phyloP scores from a whole-genome alignment of 2,113 vertebrate species.

The Nesogale talazaci region DNA sequence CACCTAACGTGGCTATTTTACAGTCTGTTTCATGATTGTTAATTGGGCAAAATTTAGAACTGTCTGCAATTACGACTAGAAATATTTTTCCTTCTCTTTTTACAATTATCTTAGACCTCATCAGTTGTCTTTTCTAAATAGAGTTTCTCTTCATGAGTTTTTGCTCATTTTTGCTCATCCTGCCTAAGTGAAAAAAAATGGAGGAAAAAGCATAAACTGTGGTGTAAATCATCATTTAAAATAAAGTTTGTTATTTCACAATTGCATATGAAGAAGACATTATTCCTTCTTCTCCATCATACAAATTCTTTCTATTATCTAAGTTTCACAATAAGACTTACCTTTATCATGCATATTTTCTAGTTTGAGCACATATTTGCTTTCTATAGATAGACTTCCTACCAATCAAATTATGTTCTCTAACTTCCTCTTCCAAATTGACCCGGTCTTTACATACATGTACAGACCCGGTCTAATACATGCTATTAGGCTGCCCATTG shows the following conservation, averaged over 20 bases:
- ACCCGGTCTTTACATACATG: background rate
- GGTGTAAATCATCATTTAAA: background rate
- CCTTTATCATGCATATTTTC: background rate
- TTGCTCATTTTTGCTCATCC: background rate
- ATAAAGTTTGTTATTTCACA: background rate
- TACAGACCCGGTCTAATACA: background rate
- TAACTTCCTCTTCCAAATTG: background rate
- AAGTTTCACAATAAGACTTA: background rate
- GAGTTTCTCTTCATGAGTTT: conserved; percentile 3
- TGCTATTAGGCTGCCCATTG: background rate
- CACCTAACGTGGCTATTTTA: background rate
- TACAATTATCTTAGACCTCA: background rate
- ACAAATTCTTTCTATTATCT: no score
- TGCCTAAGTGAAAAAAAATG: no score
- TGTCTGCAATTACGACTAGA: background rate
- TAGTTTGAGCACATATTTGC: background rate
- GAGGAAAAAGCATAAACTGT: background rate
- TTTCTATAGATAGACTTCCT: background rate
- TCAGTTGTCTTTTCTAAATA: conserved; percentile 20
- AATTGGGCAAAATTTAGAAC: background rate
- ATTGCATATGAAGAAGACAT: background rate
- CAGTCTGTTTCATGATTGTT: background rate
- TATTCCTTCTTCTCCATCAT: background rate
- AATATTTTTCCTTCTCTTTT: background rate
- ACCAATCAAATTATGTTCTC: background rate